Conservation (phyloP, 2,113 vertebrate species). For the Anguilla japonica region DNA sequence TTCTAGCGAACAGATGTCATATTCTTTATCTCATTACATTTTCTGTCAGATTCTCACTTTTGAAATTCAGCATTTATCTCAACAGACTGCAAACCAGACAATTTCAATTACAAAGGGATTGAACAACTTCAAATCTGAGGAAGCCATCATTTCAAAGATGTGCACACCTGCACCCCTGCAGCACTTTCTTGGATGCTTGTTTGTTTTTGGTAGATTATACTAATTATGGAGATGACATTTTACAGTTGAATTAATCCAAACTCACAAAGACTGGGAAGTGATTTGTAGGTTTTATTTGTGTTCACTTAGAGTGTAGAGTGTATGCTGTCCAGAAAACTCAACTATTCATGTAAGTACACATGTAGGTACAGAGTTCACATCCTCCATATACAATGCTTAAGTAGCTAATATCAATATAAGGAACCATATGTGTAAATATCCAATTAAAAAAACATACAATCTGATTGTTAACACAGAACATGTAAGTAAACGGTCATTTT, state of each 20-base stretch:
- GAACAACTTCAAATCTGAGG: too few species aligned
- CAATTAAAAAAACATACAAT: too few species aligned
- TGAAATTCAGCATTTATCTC: neutral
- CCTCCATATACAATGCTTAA: neutral
- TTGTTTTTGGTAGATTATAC: too few species aligned
- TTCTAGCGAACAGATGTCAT: neutral
- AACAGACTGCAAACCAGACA: neutral
- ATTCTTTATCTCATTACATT: neutral
- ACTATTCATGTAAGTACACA: neutral
- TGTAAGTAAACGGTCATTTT: too few species aligned
- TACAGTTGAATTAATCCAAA: too few species aligned
- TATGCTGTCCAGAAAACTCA: neutral
- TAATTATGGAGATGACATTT: too few species aligned
- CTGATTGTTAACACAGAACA: too few species aligned
- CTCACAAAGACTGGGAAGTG: too few species aligned
- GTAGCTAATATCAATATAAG: too few species aligned
- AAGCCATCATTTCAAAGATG: neutral
- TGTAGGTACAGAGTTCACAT: neutral
- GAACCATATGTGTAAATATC: too few species aligned
- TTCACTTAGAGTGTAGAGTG: neutral
- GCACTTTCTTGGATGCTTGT: neutral
- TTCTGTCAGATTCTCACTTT: slow-evolving; percentile 1
- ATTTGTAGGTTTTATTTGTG: too few species aligned
- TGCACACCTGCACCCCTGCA: neutral
- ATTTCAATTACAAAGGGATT: neutral